Base-by-base conservation (phyloP, 2,888 invertebrate species). In the Megaustenia siamemsis region DNA sequence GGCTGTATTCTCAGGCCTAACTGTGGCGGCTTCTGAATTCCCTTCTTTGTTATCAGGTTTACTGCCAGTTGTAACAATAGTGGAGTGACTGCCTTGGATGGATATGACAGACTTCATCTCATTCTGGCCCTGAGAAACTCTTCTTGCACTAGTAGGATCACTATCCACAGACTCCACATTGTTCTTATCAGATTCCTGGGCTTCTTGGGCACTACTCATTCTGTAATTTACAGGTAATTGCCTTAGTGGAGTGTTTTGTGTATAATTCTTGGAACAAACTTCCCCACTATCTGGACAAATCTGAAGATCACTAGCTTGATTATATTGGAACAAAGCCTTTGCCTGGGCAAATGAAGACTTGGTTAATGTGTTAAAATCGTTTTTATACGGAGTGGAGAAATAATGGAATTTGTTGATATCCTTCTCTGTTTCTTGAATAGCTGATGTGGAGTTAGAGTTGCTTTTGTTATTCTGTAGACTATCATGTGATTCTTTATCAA, bases 51-150 rank as follows among this genome's bases (percentile, higher is more conserved):
- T 32, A 15, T 80, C 60, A 24, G 32, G 28, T 40, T 28, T 73
- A 35, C 75, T 71, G 10, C 83, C 69, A 6, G 83, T 84, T 49
- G 84, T 73, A 53, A 85, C 77, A 35, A 87, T 87, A 40, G 83
- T 87, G 32, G 87, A 82, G 63, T 87, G 82, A 28, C 78, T 78
- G 49, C 82, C 86, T 32, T 83, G 83, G 75, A 86, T 88, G 32
- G 77, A 76, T 75, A 88, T 85, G 32, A 86, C 85, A 28, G 88
- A 87, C 73, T 83, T 87, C 35, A 84, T 77, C 8, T 81, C n/a
- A 6, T 84, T 86, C 28, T 81, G 49, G 28, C 45, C 28, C 28
- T 40, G 43, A 43, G 63, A 40, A 28, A 5, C 8, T 1, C n/a
- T 24, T 2, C 6, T 10, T 45, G 66, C 12, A 40, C 35, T 28